Evolutionary conservation across 1,140 invertebrate species (phyloP).

Genomic region (Drosophila orena): DNA sequence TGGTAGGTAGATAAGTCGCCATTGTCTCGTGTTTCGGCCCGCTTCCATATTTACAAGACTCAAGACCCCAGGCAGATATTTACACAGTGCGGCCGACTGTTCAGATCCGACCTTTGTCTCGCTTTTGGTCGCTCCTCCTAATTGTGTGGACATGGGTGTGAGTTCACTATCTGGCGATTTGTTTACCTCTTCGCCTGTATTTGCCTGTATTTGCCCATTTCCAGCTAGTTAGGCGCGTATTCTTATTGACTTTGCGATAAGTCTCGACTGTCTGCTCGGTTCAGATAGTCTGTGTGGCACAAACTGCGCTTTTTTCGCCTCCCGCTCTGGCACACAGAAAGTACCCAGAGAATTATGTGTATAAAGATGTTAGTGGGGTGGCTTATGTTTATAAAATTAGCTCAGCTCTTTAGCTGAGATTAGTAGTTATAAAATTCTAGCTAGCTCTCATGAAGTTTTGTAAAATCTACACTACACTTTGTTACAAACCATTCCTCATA

Average conservation of each 20-base stretch:
- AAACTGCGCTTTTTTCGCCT: conserved; percentile 36
- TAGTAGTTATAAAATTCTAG: background rate
- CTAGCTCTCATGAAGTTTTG: no score
- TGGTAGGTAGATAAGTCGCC: background rate
- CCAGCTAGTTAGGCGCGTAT: conserved; percentile 13
- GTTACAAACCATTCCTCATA: background rate
- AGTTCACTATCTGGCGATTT: conserved; percentile 64
- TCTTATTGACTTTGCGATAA: conserved; percentile 70
- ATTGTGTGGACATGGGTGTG: conserved; percentile 31
- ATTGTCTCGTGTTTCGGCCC: conserved; percentile 37
- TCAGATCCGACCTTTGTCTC: conserved; percentile 50
- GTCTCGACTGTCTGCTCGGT: conserved; percentile 25
- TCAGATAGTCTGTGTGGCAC: conserved; percentile 36
- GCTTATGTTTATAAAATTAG: background rate
- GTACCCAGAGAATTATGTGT: conserved; percentile 1
- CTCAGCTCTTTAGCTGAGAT: background rate
- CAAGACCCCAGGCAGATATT: conserved; percentile 4
- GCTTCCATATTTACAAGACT: conserved; percentile 26
- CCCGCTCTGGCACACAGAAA: background rate
- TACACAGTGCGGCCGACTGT: conserved; percentile 5
- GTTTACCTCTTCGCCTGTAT: conserved; percentile 49
- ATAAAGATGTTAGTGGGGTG: conserved; percentile 1
- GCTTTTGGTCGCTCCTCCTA: conserved; percentile 14
- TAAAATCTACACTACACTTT: no score
- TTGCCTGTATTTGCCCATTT: conserved; percentile 45